Evolutionary conservation across 1,140 invertebrate genomes (phyloP).

Genomic region (Ectropis grisescens): DNA sequence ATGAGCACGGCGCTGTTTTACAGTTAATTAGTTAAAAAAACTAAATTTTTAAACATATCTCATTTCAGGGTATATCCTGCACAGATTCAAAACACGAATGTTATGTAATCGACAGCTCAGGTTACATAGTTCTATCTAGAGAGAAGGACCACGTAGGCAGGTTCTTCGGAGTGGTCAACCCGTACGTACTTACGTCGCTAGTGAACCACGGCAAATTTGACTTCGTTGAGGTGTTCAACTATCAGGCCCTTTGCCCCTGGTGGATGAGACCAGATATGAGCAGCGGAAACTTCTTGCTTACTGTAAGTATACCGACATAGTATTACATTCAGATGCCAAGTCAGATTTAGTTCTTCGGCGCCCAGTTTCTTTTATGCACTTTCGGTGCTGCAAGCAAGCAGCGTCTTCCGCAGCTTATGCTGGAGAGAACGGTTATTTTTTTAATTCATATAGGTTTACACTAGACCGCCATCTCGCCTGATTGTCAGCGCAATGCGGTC

Average conservation of each 20-base stretch:
- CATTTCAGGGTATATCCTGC: conserved; percentile 69
- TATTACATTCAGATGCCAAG: too few species aligned
- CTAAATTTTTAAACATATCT: too few species aligned
- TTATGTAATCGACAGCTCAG: conserved; percentile 90
- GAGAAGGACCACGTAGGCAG: conserved; percentile 77
- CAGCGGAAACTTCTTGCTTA: conserved; percentile 27
- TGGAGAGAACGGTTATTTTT: too few species aligned
- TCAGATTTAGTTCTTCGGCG: too few species aligned
- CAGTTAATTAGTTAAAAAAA: too few species aligned
- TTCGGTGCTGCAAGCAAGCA: too few species aligned
- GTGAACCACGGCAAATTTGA: conserved; percentile 81
- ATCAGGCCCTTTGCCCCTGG: conserved; percentile 82
- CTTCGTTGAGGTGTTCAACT: conserved; percentile 85
- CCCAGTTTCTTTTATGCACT: too few species aligned
- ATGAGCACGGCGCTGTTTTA: too few species aligned
- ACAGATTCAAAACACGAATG: conserved; percentile 77
- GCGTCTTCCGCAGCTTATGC: too few species aligned
- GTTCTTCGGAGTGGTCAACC: conserved; percentile 90
- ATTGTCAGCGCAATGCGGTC: too few species aligned
- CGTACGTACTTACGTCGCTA: conserved; percentile 81
- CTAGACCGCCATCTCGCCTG: too few species aligned
- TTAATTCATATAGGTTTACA: too few species aligned
- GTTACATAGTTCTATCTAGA: conserved; percentile 87
- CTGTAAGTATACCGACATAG: conserved; percentile 20
- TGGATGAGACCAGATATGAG: conserved; percentile 21